Percentiles rank a stretch among this genome's conserved stretches.
phyloP scores from a whole-genome alignment of 2,888 invertebrate genomes.

The Notocelia uddmanniana region DNA sequence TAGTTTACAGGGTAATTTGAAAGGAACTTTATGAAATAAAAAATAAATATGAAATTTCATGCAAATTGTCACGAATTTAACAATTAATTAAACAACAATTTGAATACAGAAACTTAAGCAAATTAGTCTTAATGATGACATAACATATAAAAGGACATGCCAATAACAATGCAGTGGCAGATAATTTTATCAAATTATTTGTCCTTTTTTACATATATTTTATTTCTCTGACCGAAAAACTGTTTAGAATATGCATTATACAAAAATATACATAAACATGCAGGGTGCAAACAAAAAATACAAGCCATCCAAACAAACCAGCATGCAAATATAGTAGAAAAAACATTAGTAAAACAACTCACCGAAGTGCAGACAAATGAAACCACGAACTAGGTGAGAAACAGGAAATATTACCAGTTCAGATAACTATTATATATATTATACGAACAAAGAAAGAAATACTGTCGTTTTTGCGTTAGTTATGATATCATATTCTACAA shows the following conservation, averaged over 20 bases:
- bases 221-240: background rate
- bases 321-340: conserved; percentile 27
- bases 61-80: background rate
- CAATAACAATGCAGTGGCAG: background rate
- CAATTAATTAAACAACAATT: background rate
- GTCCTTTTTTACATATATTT: background rate
- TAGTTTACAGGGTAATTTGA: background rate
- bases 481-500: too few relatives aligned
- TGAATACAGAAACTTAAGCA: background rate
- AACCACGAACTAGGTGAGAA: conserved; percentile 37
- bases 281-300: conserved; percentile 49
- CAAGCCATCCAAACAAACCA: background rate
- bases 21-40: too few relatives aligned
- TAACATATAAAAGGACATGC: background rate
- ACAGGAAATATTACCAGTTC: conserved; percentile 24
- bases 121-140: background rate
- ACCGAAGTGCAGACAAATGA: conserved; percentile 41
- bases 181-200: background rate
- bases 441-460: too few relatives aligned
- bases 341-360: conserved; percentile 39
- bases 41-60: background rate
- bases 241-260: background rate
- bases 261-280: conserved; percentile 37
- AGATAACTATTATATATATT: too few relatives aligned
- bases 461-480: too few relatives aligned